Evolutionary conservation across 53 echinoderm and acorn worm species (phyloP).

Genomic region (Echinometra lucunter): DNA sequence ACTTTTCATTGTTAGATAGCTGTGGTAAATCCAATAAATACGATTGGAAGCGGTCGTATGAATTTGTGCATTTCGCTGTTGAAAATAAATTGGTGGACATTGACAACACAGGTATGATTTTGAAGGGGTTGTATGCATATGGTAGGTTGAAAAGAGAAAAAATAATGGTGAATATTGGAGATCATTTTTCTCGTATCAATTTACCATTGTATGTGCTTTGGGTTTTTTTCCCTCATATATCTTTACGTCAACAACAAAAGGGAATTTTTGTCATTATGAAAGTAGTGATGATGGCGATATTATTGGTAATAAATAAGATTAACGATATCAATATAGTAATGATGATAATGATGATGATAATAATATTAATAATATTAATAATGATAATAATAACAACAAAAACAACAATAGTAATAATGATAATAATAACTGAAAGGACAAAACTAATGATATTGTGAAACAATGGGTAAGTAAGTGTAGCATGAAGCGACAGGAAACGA

Average conservation of each 20-base stretch:
- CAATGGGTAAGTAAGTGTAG: no score
- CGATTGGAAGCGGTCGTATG: background rate
- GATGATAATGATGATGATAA: background rate
- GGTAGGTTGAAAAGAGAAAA: background rate
- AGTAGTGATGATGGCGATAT: background rate
- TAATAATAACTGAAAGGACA: background rate
- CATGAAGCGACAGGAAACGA: no score
- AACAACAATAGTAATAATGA: background rate
- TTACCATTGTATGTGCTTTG: background rate
- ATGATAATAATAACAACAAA: background rate
- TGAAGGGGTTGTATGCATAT: background rate
- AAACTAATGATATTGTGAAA: background rate
- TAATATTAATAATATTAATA: background rate
- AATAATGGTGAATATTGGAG: background rate
- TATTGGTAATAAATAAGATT: background rate
- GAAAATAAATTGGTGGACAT: background rate
- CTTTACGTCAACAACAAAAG: no score
- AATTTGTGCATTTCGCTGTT: background rate
- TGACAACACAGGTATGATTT: background rate
- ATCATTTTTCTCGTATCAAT: no score
- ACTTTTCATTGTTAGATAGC: slow-evolving; percentile 2
- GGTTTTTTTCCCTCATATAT: background rate
- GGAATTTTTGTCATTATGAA: no score
- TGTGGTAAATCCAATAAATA: background rate
- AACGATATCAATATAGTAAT: no score